Evolutionary conservation across 2,797 vertebrate genomes (phyloP).

Genomic region (Chelon labrosus): DNA sequence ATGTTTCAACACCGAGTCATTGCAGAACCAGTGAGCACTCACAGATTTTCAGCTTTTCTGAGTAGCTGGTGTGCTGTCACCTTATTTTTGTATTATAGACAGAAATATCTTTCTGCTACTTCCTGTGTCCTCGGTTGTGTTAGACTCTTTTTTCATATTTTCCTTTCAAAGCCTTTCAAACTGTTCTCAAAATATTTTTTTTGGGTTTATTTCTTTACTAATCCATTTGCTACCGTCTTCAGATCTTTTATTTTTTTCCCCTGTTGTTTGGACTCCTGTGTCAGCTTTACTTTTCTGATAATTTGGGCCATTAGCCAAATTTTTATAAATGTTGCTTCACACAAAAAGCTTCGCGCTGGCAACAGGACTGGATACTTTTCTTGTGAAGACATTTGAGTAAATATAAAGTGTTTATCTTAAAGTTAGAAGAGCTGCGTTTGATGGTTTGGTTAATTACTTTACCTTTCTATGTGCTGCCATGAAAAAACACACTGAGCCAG

Average conservation of each 20-base stretch:
- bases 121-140: slow-evolving; percentile 2
- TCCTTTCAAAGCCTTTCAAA: background rate
- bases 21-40: slow-evolving; percentile 8
- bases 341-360: background rate
- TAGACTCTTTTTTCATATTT: background rate
- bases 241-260: background rate
- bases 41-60: slow-evolving; percentile 9
- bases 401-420: background rate
- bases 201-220: background rate
- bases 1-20: slow-evolving; percentile 17
- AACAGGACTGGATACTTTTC: background rate
- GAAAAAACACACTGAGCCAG: background rate
- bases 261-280: background rate
- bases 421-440: background rate
- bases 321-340: background rate
- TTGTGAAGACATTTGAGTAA: background rate
- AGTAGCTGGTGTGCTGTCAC: slow-evolving; percentile 28
- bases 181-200: background rate
- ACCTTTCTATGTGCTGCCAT: too few species aligned
- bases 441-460: background rate
- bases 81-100: slow-evolving; percentile 21
- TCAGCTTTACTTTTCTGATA: background rate
- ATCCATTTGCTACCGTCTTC: background rate
- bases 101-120: slow-evolving; percentile 13
- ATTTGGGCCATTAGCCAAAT: too few species aligned